Evolutionary conservation across 2,797 vertebrate genomes (phyloP).

Genomic region (Alca torda): DNA sequence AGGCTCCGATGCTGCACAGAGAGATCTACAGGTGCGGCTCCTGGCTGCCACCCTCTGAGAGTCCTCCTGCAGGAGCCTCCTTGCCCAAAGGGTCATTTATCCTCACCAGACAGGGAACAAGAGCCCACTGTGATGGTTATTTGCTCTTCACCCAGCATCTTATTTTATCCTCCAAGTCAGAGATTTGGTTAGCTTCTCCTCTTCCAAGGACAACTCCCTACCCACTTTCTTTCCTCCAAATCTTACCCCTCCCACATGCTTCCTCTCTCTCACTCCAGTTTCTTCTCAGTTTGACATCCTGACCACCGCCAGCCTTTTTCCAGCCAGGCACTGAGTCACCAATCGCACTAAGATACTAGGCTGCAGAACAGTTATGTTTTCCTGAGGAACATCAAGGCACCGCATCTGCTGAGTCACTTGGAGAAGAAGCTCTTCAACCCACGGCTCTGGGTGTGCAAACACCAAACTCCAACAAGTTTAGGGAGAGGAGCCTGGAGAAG

Average conservation of each 20-base stretch:
- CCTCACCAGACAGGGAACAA: neutral
- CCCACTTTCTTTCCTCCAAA: neutral
- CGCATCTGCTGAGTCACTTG: neutral
- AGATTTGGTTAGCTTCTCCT: neutral
- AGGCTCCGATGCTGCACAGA: neutral
- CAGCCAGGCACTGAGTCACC: neutral
- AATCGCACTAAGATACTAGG: neutral
- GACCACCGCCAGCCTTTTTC: neutral
- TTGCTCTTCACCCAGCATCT: neutral
- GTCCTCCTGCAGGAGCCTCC: neutral
- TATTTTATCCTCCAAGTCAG: neutral
- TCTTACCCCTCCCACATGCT: neutral
- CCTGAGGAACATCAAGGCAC: neutral
- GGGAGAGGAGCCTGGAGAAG: neutral
- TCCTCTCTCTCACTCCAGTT: neutral
- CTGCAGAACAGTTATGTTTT: neutral
- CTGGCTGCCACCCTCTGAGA: neutral
- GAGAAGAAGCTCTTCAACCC: neutral
- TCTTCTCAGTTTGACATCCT: neutral
- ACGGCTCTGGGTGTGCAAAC: fast-evolving
- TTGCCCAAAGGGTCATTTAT: neutral
- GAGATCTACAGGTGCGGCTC: neutral
- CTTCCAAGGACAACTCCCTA: neutral
- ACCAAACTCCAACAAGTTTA: neutral
- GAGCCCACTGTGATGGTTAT: neutral